Evolutionary conservation across 2,888 invertebrate species (phyloP).

Genomic region (Epirrhoe alternata): DNA sequence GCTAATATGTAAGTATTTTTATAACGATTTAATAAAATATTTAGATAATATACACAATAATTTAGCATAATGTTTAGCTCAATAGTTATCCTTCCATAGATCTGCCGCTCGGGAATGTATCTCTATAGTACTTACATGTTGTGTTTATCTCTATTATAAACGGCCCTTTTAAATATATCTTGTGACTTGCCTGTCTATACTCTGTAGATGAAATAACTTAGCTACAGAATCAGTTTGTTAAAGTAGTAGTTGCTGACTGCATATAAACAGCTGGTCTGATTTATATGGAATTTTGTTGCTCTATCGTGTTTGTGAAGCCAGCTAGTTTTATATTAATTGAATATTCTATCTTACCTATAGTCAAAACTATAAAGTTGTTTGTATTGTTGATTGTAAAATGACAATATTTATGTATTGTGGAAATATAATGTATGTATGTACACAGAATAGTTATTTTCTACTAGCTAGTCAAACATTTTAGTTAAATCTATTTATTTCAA

Average conservation of each 20-base stretch:
- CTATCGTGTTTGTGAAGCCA: slow-evolving; percentile 9
- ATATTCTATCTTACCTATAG: slow-evolving; percentile 13
- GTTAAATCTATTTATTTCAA: slow-evolving; percentile 49
- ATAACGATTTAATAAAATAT: slow-evolving; percentile 21
- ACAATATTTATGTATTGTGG: slow-evolving; percentile 40
- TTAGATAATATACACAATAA: slow-evolving; percentile 27
- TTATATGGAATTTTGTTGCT: slow-evolving; percentile 13
- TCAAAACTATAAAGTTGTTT: slow-evolving; percentile 26
- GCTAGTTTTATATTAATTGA: slow-evolving; percentile 26
- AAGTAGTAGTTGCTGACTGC: neutral
- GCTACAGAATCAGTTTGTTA: neutral
- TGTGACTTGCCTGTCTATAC: slow-evolving; percentile 1
- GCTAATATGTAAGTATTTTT: slow-evolving; percentile 36
- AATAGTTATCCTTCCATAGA: slow-evolving; percentile 51
- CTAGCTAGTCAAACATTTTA: slow-evolving; percentile 70
- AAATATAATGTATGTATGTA: slow-evolving; percentile 20
- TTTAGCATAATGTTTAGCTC: slow-evolving; percentile 46
- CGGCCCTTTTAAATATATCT: neutral
- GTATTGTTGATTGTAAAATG: slow-evolving; percentile 38
- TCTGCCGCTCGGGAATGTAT: slow-evolving; percentile 26
- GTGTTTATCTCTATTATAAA: neutral
- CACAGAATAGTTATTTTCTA: slow-evolving; percentile 41
- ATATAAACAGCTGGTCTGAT: slow-evolving; percentile 10
- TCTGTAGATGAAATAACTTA: neutral
- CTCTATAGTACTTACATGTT: slow-evolving; percentile 7